These are phyloP conservation scores for Microtus oregoni DNA, from an alignment of 2,113 vertebrate genomes.

Conservation along the genomic window DNA sequence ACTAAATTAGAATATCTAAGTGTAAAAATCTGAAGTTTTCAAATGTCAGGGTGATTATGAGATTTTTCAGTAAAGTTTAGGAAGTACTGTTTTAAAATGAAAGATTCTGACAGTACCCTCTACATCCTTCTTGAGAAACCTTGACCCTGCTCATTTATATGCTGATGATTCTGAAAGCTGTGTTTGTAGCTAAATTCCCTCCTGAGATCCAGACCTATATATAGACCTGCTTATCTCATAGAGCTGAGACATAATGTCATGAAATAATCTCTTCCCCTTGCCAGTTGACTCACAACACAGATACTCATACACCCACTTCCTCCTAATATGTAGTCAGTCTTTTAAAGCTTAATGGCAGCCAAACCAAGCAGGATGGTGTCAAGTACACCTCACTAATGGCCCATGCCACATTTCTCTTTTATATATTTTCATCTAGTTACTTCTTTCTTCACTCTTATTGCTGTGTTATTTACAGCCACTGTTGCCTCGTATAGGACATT, in stretches of 20 bases:
- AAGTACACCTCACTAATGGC: background rate
- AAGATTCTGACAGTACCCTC: background rate
- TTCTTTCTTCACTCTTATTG: constrained; percentile 2
- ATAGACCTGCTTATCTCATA: background rate
- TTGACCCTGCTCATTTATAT: background rate
- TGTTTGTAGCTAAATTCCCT: constrained; percentile 15
- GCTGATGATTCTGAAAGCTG: constrained; percentile 22
- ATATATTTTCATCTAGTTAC: background rate
- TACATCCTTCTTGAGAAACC: background rate
- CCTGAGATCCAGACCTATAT: background rate
- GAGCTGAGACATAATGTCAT: background rate
- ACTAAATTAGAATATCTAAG: background rate
- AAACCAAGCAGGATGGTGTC: background rate
- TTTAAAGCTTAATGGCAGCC: background rate
- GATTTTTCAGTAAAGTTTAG: background rate
- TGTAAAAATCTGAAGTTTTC: background rate
- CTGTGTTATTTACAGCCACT: background rate
- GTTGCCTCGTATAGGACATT: background rate
- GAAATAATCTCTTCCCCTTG: background rate
- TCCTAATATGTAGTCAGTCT: background rate
- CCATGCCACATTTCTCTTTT: constrained; percentile 1
- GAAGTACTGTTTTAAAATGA: background rate
- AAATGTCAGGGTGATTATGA: constrained; percentile 22
- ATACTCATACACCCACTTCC: background rate
- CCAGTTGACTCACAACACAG: background rate